Percentiles rank a stretch among this genome's conserved stretches.
Evolutionary conservation across 2,888 invertebrate genomes (phyloP).

Genomic region (Sipha maydis): DNA sequence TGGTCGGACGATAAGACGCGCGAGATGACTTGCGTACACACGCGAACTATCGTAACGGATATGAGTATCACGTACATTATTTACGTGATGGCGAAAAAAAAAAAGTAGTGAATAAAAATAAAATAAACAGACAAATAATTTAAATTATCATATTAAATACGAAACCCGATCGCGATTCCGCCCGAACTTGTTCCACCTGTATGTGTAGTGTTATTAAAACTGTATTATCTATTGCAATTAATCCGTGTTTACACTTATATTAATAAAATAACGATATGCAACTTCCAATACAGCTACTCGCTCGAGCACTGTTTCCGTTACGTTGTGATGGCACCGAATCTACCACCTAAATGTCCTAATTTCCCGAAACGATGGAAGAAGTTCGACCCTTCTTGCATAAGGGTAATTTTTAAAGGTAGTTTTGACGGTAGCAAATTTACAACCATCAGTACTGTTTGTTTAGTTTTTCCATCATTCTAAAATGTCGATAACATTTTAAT

Average conservation of each 20-base stretch:
- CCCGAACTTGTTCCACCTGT: slow-evolving; percentile 33
- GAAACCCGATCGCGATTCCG: slow-evolving; percentile 42
- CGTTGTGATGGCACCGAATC: too few relatives aligned
- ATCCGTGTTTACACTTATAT: slow-evolving; percentile 13
- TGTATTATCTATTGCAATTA: slow-evolving; percentile 11
- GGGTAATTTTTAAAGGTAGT: too few relatives aligned
- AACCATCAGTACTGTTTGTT: too few relatives aligned
- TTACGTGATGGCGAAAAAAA: neutral
- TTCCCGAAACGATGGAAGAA: too few relatives aligned
- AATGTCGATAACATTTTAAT: too few relatives aligned
- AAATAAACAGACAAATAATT: slow-evolving; percentile 4
- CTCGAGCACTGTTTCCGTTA: too few relatives aligned
- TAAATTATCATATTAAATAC: slow-evolving; percentile 27
- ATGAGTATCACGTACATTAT: neutral
- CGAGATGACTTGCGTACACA: slow-evolving; percentile 35
- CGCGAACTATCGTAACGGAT: slow-evolving; percentile 18
- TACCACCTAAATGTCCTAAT: too few relatives aligned
- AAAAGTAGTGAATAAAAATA: neutral
- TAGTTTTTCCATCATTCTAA: too few relatives aligned
- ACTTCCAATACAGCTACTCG: too few relatives aligned
- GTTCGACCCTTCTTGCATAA: too few relatives aligned
- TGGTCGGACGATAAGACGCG: slow-evolving; percentile 27
- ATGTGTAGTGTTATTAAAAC: neutral
- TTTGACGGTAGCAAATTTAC: too few relatives aligned
- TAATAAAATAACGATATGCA: neutral